Conservation (phyloP, 2,888 invertebrate species). For the Stenodera caucasica region DNA sequence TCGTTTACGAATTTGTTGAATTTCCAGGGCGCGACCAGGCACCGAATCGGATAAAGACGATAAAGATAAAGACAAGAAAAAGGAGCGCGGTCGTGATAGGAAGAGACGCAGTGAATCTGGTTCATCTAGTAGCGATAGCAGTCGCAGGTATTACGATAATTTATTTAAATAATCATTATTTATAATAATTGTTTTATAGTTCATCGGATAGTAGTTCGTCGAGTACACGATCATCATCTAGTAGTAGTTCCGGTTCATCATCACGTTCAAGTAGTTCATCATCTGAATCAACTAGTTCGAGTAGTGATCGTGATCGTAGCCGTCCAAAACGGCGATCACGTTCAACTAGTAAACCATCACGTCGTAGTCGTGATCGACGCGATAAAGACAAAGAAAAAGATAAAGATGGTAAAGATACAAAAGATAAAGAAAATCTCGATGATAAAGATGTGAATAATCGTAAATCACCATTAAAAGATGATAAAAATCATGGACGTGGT, state of each 20-base stretch:
- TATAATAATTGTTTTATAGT: conserved; percentile 51
- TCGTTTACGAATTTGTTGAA: conserved; percentile 4
- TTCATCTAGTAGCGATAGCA: conserved; percentile 79
- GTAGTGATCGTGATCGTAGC: conserved; percentile 66
- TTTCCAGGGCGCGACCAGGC: conserved; percentile 72
- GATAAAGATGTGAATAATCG: conserved; percentile 53
- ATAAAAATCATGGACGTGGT: conserved; percentile 41
- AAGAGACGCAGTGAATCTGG: conserved; percentile 74
- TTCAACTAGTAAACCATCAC: conserved; percentile 48
- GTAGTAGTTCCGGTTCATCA: conserved; percentile 67
- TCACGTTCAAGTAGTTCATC: conserved; percentile 59
- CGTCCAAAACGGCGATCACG: conserved; percentile 62
- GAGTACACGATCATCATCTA: conserved; percentile 78
- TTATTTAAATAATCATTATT: background rate
- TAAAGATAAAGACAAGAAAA: conserved; percentile 74
- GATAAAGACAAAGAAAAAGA: conserved; percentile 52
- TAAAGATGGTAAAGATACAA: conserved; percentile 48
- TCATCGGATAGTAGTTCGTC: conserved; percentile 84
- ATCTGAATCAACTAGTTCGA: conserved; percentile 68
- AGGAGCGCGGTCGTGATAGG: conserved; percentile 61
- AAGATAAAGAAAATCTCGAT: conserved; percentile 52
- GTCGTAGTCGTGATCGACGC: conserved; percentile 41
- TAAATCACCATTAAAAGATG: conserved; percentile 44
- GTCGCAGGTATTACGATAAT: conserved; percentile 59
- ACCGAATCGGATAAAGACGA: conserved; percentile 72